A percentile compares a stretch with the other conserved stretches of the same genome.
Conservation (phyloP, 1,140 invertebrate genomes). For the Nymphalis io region DNA sequence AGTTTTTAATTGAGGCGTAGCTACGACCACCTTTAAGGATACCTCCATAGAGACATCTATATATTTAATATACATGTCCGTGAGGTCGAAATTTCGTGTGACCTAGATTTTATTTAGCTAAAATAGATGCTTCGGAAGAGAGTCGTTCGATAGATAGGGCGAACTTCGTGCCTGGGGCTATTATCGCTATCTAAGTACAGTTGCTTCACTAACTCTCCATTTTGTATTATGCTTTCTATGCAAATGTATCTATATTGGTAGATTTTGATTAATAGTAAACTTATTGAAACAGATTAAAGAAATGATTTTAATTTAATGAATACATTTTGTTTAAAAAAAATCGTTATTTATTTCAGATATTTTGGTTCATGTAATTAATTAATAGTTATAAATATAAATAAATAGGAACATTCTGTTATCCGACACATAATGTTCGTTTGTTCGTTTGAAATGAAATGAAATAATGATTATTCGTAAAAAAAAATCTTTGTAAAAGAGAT, state of each 20-base stretch:
- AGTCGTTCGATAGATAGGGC: conserved; percentile 29
- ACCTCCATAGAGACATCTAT: conserved; percentile 1
- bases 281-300: too few species aligned
- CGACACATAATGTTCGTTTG: too few species aligned
- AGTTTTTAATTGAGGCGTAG: conserved; percentile 2
- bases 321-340: too few species aligned
- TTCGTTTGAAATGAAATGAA: too few species aligned
- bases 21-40: conserved; percentile 3
- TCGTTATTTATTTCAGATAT: too few species aligned
- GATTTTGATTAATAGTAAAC: background rate
- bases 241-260: background rate
- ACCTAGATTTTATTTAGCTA: conserved; percentile 60
- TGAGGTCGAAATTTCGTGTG: conserved; percentile 58
- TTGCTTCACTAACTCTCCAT: conserved; percentile 7
- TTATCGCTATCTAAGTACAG: conserved; percentile 14
- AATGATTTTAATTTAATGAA: too few species aligned
- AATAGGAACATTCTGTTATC: background rate
- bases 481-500: too few species aligned
- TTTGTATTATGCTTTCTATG: background rate
- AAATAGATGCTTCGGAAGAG: conserved; percentile 23
- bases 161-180: conserved; percentile 11
- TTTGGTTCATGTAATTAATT: too few species aligned
- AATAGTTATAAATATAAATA: too few species aligned
- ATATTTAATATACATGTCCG: conserved; percentile 41
- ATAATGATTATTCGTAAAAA: too few species aligned